Evolutionary conservation across 2,113 vertebrate genomes (phyloP).

Genomic region (Gavialis gangeticus): DNA sequence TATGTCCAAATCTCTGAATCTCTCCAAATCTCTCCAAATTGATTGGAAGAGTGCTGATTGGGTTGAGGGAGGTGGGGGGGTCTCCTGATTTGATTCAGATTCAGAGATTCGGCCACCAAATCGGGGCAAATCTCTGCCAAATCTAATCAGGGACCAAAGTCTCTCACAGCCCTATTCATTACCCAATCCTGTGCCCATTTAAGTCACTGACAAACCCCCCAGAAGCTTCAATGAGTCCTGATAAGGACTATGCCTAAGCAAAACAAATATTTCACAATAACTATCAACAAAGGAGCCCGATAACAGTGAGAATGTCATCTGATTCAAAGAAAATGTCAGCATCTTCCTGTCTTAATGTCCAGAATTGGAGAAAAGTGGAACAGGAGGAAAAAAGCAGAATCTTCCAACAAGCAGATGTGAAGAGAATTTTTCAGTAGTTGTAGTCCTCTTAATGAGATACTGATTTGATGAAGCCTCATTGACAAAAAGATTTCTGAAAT

Average conservation of each 20-base stretch:
- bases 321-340: neutral
- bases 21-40: too few relatives aligned
- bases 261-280: neutral
- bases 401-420: neutral
- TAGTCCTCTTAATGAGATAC: neutral
- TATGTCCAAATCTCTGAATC: too few relatives aligned
- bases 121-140: too few relatives aligned
- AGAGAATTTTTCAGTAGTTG: neutral
- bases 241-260: neutral
- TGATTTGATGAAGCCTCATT: slow-evolving; percentile 22
- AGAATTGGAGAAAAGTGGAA: neutral
- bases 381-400: neutral
- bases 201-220: neutral
- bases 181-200: too few relatives aligned
- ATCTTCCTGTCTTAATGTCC: slow-evolving; percentile 6
- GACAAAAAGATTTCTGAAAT: slow-evolving; percentile 18
- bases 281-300: neutral
- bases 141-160: too few relatives aligned
- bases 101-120: too few relatives aligned
- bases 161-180: too few relatives aligned
- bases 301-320: neutral
- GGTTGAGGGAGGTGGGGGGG: too few relatives aligned
- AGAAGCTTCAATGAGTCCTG: neutral
- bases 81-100: too few relatives aligned
- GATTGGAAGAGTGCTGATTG: too few relatives aligned